A percentile compares a stretch with the other conserved stretches of the same genome.
Conservation (phyloP, 2,797 vertebrate species). For the Borostomias antarcticus region DNA sequence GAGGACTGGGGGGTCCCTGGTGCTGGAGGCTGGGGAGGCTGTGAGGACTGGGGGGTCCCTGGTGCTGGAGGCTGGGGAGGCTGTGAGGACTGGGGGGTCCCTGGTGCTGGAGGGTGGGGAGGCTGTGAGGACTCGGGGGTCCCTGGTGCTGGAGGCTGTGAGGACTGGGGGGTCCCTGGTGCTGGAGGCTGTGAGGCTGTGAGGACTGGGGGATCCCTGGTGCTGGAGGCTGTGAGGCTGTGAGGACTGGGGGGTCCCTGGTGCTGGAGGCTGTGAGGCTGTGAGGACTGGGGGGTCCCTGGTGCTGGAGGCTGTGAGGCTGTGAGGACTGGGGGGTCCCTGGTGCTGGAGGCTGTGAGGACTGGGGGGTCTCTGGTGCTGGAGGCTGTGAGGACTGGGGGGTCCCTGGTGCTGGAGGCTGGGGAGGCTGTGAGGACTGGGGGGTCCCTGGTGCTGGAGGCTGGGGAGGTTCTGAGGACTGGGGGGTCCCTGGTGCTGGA, state of each 20-base stretch:
- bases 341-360: neutral
- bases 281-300: neutral
- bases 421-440: no score
- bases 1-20: no score
- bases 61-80: neutral
- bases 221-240: neutral
- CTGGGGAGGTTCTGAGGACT: neutral
- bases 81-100: no score
- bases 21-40: no score
- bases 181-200: neutral
- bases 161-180: neutral
- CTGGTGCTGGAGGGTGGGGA: neutral
- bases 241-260: neutral
- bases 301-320: no score
- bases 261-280: neutral
- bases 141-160: neutral
- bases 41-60: no score
- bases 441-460: neutral
- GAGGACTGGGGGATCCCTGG: neutral
- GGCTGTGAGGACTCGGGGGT: neutral
- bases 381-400: no score
- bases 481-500: neutral
- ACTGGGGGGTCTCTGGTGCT: neutral
- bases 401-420: neutral
- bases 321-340: no score